Evolutionary conservation across 2,113 vertebrate genomes (phyloP).

Genomic region (Nibea albiflora): DNA sequence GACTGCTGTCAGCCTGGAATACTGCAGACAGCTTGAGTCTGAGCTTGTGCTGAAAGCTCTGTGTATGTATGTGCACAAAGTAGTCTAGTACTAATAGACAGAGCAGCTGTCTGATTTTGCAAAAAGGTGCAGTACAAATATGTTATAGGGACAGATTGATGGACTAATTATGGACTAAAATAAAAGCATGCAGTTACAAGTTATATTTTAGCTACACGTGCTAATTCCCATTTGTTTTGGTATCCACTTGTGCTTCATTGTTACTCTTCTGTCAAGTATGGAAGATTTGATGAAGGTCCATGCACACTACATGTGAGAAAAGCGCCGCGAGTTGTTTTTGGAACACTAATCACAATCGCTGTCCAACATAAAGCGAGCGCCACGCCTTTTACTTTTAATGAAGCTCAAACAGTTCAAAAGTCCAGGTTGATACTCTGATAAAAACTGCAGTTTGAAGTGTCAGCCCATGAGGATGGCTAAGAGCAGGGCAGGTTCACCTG

Average conservation of each 20-base stretch:
- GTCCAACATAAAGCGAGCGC: background rate
- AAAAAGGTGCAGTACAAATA: slow-evolving; percentile 11
- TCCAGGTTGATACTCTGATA: slow-evolving; percentile 56
- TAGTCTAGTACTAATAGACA: slow-evolving; percentile 14
- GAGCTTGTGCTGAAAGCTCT: background rate
- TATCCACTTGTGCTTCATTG: background rate
- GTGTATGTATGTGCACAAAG: slow-evolving; percentile 19
- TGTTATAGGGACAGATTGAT: slow-evolving; percentile 23
- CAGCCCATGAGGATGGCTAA: slow-evolving; percentile 56
- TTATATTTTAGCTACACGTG: too few relatives aligned
- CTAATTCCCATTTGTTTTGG: too few relatives aligned
- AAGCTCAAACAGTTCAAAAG: slow-evolving; percentile 50
- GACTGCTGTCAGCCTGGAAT: slow-evolving; percentile 24
- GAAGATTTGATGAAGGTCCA: background rate
- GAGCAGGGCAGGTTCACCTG: slow-evolving; percentile 62
- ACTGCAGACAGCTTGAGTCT: slow-evolving; percentile 2
- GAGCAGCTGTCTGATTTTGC: slow-evolving; percentile 39
- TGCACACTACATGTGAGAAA: background rate
- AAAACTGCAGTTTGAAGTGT: slow-evolving; percentile 77
- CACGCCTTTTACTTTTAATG: slow-evolving; percentile 7
- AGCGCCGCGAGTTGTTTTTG: background rate
- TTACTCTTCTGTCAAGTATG: slow-evolving; percentile 2
- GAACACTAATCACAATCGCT: background rate
- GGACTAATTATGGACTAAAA: background rate
- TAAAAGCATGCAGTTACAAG: too few relatives aligned